Percentiles rank a stretch among this genome's conserved stretches.
Evolutionary conservation across 2,888 invertebrate genomes (phyloP).

Genomic region (Eretmocerus hayati): DNA sequence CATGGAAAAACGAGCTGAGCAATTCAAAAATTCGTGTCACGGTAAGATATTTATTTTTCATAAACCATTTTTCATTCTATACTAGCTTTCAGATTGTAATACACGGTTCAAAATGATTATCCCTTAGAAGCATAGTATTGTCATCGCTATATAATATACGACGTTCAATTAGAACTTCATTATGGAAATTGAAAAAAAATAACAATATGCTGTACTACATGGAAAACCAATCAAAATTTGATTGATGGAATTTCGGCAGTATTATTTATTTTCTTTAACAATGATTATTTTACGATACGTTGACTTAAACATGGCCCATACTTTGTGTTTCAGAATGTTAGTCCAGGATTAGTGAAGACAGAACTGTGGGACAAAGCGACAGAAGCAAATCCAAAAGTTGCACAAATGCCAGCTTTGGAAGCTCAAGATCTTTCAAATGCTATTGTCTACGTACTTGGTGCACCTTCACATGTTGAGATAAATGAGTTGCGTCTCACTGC

Average conservation of each 20-base stretch:
- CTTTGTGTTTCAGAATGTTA: slow-evolving; percentile 1
- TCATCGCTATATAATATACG: not conserved
- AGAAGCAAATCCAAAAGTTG: not conserved
- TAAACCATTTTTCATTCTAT: too few species aligned
- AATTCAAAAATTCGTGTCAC: slow-evolving; percentile 12
- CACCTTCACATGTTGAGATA: slow-evolving; percentile 5
- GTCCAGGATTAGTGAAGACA: slow-evolving; percentile 5
- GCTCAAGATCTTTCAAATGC: slow-evolving; percentile 4
- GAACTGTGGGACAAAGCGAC: not conserved
- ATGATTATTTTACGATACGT: too few species aligned
- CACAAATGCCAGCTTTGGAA: not conserved
- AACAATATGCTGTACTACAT: too few species aligned
- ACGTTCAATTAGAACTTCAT: too few species aligned
- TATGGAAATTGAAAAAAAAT: too few species aligned
- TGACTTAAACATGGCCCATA: too few species aligned
- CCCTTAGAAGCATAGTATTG: not conserved
- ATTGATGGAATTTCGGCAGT: too few species aligned
- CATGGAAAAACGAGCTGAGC: slow-evolving; percentile 51
- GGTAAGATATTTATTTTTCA: slow-evolving; percentile 11
- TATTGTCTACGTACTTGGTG: not conserved
- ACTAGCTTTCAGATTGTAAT: too few species aligned
- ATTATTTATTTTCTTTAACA: too few species aligned
- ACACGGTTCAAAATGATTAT: too few species aligned
- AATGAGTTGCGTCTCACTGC: not conserved
- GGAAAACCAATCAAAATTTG: too few species aligned